Conservation (phyloP, 2,797 vertebrate species). For the Falco columbarius region DNA sequence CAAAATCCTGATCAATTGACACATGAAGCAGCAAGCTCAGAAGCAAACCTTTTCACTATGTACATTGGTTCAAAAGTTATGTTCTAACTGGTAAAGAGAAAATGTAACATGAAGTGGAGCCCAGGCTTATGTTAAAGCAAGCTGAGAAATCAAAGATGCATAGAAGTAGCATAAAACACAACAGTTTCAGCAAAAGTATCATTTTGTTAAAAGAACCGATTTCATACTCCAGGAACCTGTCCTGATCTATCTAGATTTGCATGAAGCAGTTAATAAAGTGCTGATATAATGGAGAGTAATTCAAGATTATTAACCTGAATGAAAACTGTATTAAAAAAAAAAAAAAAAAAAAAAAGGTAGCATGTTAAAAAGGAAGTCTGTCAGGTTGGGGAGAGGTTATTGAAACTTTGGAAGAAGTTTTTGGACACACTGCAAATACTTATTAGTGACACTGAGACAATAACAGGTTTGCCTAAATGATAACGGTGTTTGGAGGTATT, state of each 20-base stretch:
- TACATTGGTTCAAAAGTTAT: neutral
- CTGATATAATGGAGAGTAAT: neutral
- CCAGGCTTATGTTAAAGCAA: neutral
- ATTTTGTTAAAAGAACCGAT: neutral
- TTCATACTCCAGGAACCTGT: neutral
- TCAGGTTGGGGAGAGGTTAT: neutral
- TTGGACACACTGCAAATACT: neutral
- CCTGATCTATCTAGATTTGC: neutral
- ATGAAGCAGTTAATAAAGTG: neutral
- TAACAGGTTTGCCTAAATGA: neutral
- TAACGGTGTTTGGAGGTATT: neutral
- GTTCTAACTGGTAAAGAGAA: neutral
- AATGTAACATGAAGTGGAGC: neutral
- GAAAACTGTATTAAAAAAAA: neutral
- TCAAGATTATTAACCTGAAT: neutral
- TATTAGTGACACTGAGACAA: neutral
- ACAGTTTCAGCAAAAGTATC: neutral
- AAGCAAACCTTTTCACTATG: neutral
- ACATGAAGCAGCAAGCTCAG: neutral
- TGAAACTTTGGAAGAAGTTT: neutral
- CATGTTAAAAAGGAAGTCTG: neutral
- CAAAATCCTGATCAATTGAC: neutral
- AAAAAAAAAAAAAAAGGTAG: neutral
- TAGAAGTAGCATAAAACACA: neutral
- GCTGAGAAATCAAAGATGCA: neutral